Evolutionary conservation across 1,140 invertebrate genomes (phyloP).

Genomic region (Halesus radiatus): DNA sequence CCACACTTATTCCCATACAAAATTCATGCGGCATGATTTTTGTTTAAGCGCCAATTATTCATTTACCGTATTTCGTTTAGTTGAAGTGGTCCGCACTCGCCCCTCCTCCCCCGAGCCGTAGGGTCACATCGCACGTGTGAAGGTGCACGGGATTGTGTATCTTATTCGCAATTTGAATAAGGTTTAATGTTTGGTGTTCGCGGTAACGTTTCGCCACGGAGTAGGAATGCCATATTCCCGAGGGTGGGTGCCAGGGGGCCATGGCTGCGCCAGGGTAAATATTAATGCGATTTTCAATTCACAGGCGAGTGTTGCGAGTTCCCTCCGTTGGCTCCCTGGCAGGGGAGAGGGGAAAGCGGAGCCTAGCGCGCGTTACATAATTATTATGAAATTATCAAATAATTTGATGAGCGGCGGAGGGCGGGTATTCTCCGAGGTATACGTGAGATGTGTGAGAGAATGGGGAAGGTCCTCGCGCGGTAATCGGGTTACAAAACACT

Average conservation of each 20-base stretch:
- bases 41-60: slow-evolving; percentile 58
- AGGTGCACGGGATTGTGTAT: slow-evolving; percentile 30
- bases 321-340: slow-evolving; percentile 17
- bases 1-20: slow-evolving; percentile 51
- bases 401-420: slow-evolving; percentile 55
- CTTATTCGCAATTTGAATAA: slow-evolving; percentile 42
- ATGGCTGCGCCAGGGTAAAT: slow-evolving; percentile 52
- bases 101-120: neutral
- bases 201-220: slow-evolving; percentile 18
- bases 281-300: slow-evolving; percentile 57
- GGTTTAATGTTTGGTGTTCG: slow-evolving; percentile 1
- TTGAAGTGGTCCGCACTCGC: slow-evolving; percentile 42
- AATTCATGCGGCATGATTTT: slow-evolving; percentile 58
- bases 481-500: slow-evolving; percentile 54
- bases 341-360: too few species aligned
- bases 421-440: slow-evolving; percentile 51
- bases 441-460: slow-evolving; percentile 52
- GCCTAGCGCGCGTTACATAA: slow-evolving; percentile 52
- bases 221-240: slow-evolving; percentile 43
- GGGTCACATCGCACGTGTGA: slow-evolving; percentile 11
- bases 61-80: slow-evolving; percentile 57
- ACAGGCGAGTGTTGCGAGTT: slow-evolving; percentile 27
- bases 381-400: slow-evolving; percentile 59
- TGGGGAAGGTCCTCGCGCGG: slow-evolving; percentile 43
- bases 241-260: slow-evolving; percentile 40